Evolutionary conservation across 2,113 vertebrate species (phyloP).

Genomic region (Gobius niger): DNA sequence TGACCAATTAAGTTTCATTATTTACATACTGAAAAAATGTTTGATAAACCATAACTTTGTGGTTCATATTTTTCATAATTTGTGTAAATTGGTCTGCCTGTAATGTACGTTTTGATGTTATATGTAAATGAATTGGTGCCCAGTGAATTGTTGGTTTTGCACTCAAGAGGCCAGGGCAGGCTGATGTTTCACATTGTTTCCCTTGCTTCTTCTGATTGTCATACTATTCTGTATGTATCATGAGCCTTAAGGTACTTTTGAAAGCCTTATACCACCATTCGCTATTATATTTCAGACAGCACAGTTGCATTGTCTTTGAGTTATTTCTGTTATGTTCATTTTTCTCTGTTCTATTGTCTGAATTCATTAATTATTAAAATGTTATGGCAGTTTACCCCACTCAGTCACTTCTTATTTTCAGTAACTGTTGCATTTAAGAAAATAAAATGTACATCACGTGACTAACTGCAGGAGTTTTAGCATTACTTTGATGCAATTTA

Average conservation of each 20-base stretch:
- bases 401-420: neutral
- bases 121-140: neutral
- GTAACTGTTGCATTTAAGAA: slow-evolving; percentile 4
- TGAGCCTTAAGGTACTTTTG: slow-evolving; percentile 17
- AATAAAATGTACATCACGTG: slow-evolving; percentile 1
- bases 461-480: slow-evolving; percentile 3
- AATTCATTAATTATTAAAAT: slow-evolving; percentile 17
- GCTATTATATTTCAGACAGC: slow-evolving; percentile 16
- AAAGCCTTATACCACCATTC: slow-evolving; percentile 48
- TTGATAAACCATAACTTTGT: neutral
- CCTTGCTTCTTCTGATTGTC: neutral
- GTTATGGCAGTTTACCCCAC: slow-evolving; percentile 3
- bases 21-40: neutral
- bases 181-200: neutral
- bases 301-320: slow-evolving; percentile 8
- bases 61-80: neutral
- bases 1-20: neutral
- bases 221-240: neutral
- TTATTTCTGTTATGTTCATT: neutral
- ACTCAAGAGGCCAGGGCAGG: neutral
- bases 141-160: slow-evolving; percentile 3
- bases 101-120: neutral
- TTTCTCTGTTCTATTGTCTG: slow-evolving; percentile 3
- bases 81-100: neutral
- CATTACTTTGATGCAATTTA: neutral